Evolutionary conservation across 2,888 invertebrate species (phyloP).

Genomic region (Noctua comes): DNA sequence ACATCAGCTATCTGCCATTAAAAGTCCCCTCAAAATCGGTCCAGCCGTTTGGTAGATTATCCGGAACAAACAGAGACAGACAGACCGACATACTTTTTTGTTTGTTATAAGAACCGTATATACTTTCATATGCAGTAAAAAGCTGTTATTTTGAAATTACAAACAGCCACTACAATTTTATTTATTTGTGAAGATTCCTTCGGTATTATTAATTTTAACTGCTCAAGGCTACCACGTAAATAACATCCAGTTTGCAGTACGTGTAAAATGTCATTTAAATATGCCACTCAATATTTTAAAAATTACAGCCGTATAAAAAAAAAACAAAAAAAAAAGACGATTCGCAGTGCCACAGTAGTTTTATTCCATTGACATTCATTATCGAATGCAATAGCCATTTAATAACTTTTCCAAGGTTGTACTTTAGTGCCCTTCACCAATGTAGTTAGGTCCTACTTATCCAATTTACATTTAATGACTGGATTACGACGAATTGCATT

Average conservation of each 20-base stretch:
- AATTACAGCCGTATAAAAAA: neutral
- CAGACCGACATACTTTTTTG: too few species aligned
- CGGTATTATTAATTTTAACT: neutral
- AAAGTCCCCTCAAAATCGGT: too few species aligned
- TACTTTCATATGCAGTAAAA: too few species aligned
- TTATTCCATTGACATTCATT: conserved; percentile 53
- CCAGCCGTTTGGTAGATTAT: too few species aligned
- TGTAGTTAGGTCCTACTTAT: conserved; percentile 15
- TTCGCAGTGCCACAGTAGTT: neutral
- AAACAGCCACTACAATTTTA: neutral
- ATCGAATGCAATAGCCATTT: conserved; percentile 46
- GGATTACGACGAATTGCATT: conserved; percentile 1
- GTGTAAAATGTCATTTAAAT: neutral
- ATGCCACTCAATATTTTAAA: conserved; percentile 8
- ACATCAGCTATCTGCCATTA: too few species aligned
- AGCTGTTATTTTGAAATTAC: too few species aligned
- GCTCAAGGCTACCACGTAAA: neutral
- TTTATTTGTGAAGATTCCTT: neutral
- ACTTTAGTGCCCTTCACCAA: conserved; percentile 49
- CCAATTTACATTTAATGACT: conserved; percentile 23
- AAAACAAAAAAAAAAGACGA: neutral
- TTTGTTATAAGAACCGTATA: too few species aligned
- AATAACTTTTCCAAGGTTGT: conserved; percentile 45
- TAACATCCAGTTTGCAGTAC: neutral
- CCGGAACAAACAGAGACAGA: too few species aligned